Percentiles rank a stretch among this genome's conserved stretches.
phyloP scores from a whole-genome alignment of 2,888 invertebrate genomes.

The Mamestra brassicae region DNA sequence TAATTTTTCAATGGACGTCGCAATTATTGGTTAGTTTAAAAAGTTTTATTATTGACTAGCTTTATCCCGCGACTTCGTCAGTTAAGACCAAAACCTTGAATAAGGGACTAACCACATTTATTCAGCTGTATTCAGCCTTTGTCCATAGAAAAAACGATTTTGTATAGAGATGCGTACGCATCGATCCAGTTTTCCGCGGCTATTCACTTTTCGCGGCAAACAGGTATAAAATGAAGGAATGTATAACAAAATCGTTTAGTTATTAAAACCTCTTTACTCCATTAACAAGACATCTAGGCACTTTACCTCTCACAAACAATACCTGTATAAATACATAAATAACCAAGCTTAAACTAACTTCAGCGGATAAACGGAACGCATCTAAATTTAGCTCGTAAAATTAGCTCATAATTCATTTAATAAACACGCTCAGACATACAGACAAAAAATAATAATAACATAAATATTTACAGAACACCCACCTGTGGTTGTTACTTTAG shows the following conservation, averaged over 20 bases:
- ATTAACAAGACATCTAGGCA: slow-evolving; percentile 7
- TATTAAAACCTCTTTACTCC: neutral
- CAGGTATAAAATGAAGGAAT: too few relatives aligned
- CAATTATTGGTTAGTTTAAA: neutral
- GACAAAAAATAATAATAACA: slow-evolving; percentile 53
- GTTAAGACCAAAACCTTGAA: too few relatives aligned
- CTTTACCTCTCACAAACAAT: slow-evolving; percentile 5
- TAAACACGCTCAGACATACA: slow-evolving; percentile 51
- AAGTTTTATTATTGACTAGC: neutral
- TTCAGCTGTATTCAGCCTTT: too few relatives aligned
- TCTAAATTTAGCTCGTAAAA: slow-evolving; percentile 45
- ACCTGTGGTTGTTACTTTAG: slow-evolving; percentile 57
- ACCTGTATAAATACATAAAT: slow-evolving; percentile 22
- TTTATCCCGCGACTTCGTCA: too few relatives aligned
- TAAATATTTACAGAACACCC: slow-evolving; percentile 59
- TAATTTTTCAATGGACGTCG: neutral
- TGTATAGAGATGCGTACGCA: too few relatives aligned
- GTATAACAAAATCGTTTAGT: neutral
- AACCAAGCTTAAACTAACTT: slow-evolving; percentile 23
- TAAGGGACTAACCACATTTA: too few relatives aligned
- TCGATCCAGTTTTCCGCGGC: too few relatives aligned
- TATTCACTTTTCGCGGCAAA: too few relatives aligned
- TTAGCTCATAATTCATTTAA: slow-evolving; percentile 56
- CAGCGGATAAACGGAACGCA: neutral
- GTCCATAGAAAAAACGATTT: too few relatives aligned